A percentile compares a stretch with the other conserved stretches of the same genome.
Evolutionary conservation across 2,888 invertebrate genomes (phyloP).

Genomic region (Lasioglossum vierecki): DNA sequence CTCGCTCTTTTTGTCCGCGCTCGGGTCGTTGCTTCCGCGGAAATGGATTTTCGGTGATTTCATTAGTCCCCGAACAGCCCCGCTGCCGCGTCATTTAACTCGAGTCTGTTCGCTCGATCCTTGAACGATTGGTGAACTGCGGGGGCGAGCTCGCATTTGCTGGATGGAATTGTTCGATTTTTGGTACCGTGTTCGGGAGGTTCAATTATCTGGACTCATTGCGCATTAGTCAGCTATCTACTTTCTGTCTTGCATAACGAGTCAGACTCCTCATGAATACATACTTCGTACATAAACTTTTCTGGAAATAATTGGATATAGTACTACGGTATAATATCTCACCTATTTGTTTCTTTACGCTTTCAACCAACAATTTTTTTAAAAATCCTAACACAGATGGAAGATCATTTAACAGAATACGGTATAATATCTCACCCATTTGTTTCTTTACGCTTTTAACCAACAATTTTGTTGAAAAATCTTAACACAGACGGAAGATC

Average conservation of each 20-base stretch:
- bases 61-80: slow-evolving; percentile 1
- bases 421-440: not conserved
- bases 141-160: not conserved
- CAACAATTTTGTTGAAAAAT: no score
- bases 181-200: not conserved
- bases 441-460: no score
- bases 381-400: not conserved
- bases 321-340: not conserved
- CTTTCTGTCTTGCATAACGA: not conserved
- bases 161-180: not conserved
- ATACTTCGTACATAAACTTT: no score
- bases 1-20: not conserved
- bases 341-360: not conserved
- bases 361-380: no score
- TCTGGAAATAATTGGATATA: not conserved
- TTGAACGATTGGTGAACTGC: not conserved
- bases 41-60: slow-evolving; percentile 37
- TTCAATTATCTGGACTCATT: not conserved
- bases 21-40: not conserved
- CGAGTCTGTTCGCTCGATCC: slow-evolving; percentile 27
- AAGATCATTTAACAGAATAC: no score
- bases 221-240: not conserved
- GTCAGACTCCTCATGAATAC: not conserved
- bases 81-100: slow-evolving; percentile 29
- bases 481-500: not conserved